Evolutionary conservation across 23 tunicate genomes (phyloP).

Genomic region (Diplosoma virens): DNA sequence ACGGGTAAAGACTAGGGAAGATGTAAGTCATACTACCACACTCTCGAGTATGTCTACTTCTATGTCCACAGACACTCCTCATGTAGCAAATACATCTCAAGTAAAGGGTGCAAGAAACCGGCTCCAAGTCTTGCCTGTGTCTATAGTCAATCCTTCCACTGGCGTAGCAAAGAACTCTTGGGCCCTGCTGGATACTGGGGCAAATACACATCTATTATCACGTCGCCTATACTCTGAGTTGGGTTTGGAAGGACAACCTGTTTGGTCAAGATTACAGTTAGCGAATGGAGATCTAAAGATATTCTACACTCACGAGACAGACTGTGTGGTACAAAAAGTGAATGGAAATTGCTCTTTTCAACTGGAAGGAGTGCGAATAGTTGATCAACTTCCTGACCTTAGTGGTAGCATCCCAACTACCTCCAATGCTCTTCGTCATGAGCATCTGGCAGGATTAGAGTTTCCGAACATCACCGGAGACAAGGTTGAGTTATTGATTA

Average conservation of each 20-base stretch:
- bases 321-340: too few species aligned
- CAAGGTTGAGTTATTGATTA: neutral
- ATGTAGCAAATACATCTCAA: neutral
- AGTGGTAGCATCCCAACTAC: neutral
- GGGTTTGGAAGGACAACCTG: neutral
- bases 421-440: neutral
- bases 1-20: too few species aligned
- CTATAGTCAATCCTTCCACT: neutral
- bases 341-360: too few species aligned
- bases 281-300: slow-evolving; percentile 5
- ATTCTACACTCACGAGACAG: too few species aligned
- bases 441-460: neutral
- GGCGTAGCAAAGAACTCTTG: neutral
- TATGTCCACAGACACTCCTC: neutral
- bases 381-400: neutral
- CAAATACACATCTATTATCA: slow-evolving; percentile 1
- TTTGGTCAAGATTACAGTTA: slow-evolving; percentile 3
- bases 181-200: neutral
- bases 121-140: neutral
- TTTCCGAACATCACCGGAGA: neutral
- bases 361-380: too few species aligned
- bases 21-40: neutral
- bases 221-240: slow-evolving; percentile 1
- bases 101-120: neutral
- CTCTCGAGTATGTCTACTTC: neutral